phyloP scores from a whole-genome alignment of 2,888 invertebrate species.

The Conops quadrifasciatus region DNA sequence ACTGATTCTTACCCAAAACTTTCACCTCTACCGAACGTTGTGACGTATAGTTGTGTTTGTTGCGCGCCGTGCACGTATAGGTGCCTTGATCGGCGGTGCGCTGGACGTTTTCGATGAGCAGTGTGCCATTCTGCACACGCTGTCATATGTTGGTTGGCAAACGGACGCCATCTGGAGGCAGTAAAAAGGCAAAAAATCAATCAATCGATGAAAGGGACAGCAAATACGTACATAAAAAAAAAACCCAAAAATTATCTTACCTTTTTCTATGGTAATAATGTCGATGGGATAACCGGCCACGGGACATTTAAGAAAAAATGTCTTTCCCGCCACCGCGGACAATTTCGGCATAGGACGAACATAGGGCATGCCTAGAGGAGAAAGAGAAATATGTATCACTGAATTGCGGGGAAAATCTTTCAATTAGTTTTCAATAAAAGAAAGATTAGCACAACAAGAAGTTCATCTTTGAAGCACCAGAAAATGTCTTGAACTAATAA shows the following conservation, averaged over 20 bases:
- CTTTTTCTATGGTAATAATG: slow-evolving; percentile 86
- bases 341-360: slow-evolving; percentile 86
- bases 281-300: slow-evolving; percentile 91
- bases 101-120: slow-evolving; percentile 85
- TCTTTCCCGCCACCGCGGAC: slow-evolving; percentile 83
- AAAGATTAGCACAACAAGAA: too few relatives aligned
- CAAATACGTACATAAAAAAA: neutral
- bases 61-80: slow-evolving; percentile 87
- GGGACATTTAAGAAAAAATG: slow-evolving; percentile 84
- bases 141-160: slow-evolving; percentile 87
- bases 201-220: too few relatives aligned
- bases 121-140: slow-evolving; percentile 83
- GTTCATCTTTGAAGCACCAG: too few relatives aligned
- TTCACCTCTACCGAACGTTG: slow-evolving; percentile 77
- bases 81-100: slow-evolving; percentile 86
- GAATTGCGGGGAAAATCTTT: neutral
- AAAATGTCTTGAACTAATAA: neutral
- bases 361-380: slow-evolving; percentile 76
- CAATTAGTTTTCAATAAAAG: slow-evolving; percentile 39
- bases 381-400: too few relatives aligned
- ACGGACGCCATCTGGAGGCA: slow-evolving; percentile 78
- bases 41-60: slow-evolving; percentile 81
- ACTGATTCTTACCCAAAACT: slow-evolving; percentile 70
- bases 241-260: slow-evolving; percentile 65
- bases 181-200: too few relatives aligned